Evolutionary conservation across 2,888 invertebrate species (phyloP).

Genomic region (Drosophila prostipennis): DNA sequence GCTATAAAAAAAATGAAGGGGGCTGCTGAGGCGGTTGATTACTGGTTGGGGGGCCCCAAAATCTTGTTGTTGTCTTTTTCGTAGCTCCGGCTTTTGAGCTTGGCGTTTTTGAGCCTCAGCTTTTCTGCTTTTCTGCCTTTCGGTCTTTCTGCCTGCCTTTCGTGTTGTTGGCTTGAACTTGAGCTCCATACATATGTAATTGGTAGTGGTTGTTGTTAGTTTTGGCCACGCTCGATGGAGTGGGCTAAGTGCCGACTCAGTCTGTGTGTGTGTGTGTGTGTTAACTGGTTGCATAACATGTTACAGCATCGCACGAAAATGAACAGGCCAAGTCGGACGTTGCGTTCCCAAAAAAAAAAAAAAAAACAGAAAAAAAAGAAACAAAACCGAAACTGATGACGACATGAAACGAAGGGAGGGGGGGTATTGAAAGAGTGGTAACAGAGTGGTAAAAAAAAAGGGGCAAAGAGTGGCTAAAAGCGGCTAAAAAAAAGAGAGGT

Average conservation of each 20-base stretch:
- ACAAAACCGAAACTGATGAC: constrained; percentile 71
- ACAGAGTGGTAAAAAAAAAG: not conserved
- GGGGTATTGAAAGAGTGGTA: constrained; percentile 1
- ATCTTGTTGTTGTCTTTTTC: constrained; percentile 45
- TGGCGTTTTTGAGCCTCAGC: too few relatives aligned
- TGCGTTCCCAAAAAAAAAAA: constrained; percentile 48
- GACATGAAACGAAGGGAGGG: constrained; percentile 51
- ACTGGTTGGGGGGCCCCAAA: constrained; percentile 48
- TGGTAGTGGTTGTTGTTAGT: constrained; percentile 50
- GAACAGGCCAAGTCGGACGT: constrained; percentile 50
- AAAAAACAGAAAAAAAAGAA: constrained; percentile 61
- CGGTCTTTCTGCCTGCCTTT: constrained; percentile 25
- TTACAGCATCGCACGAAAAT: constrained; percentile 82
- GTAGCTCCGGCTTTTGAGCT: constrained; percentile 37
- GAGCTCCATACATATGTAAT: constrained; percentile 78
- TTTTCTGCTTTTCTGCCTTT: constrained; percentile 16
- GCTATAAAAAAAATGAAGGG: too few relatives aligned
- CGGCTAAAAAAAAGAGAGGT: not conserved
- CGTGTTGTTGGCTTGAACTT: constrained; percentile 73
- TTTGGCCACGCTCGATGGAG: constrained; percentile 50
- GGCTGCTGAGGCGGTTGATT: constrained; percentile 14
- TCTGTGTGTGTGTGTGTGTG: constrained; percentile 52
- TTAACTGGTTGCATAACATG: constrained; percentile 81
- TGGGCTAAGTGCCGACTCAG: constrained; percentile 30
- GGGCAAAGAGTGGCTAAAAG: not conserved